phyloP scores from a whole-genome alignment of 2,888 invertebrate genomes.

The Tachina lurida region DNA sequence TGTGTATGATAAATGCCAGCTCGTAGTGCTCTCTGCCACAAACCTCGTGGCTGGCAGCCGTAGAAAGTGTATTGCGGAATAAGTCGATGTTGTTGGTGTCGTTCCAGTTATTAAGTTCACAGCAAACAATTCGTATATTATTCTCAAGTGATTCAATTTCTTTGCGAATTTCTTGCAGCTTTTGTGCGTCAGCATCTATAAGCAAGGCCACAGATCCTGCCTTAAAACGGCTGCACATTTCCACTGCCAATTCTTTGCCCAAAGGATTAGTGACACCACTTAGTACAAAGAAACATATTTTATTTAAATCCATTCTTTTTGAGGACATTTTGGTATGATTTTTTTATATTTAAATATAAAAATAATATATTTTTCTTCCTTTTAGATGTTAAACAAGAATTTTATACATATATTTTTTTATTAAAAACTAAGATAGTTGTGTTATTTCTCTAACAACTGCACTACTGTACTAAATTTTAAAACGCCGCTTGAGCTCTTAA shows the following conservation, averaged over 20 bases:
- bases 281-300: constrained; percentile 86
- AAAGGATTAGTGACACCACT: constrained; percentile 95
- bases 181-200: constrained; percentile 88
- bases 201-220: constrained; percentile 89
- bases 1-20: constrained; percentile 78
- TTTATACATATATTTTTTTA: constrained; percentile 18
- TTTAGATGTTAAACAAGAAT: not conserved
- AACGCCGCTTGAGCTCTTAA: constrained; percentile 32
- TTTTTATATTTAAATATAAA: not conserved
- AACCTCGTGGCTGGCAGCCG: constrained; percentile 60
- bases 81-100: constrained; percentile 44
- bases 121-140: constrained; percentile 83
- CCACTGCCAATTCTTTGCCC: constrained; percentile 89
- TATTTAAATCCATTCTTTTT: constrained; percentile 84
- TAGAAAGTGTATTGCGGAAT: constrained; percentile 72
- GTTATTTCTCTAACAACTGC: constrained; percentile 74
- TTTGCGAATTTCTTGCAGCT: constrained; percentile 86
- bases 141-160: constrained; percentile 82
- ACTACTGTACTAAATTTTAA: constrained; percentile 76
- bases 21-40: constrained; percentile 73
- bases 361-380: not conserved
- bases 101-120: constrained; percentile 73
- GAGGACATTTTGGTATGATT: constrained; percentile 74
- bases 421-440: constrained; percentile 33
- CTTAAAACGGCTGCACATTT: constrained; percentile 87